phyloP scores from a whole-genome alignment of 1,140 invertebrate species.

The Leptinotarsa texana region DNA sequence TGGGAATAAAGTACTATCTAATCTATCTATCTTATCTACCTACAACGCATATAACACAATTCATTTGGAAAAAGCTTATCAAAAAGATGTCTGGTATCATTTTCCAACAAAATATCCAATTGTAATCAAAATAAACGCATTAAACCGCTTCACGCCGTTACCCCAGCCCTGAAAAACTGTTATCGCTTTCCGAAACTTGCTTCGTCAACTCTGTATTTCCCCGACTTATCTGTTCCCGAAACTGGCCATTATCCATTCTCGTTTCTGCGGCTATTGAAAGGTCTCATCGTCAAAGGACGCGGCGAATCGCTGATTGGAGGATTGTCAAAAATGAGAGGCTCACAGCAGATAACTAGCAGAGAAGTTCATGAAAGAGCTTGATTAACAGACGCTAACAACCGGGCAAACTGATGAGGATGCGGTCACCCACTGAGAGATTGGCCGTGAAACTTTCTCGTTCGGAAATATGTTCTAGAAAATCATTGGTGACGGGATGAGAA shows the following conservation, averaged over 20 bases:
- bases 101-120: too few species aligned
- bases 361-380: slow-evolving; percentile 2
- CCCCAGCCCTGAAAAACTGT: too few species aligned
- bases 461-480: background rate
- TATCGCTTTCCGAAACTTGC: background rate
- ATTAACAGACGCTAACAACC: background rate
- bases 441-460: background rate
- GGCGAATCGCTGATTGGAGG: slow-evolving; percentile 1
- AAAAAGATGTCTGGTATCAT: too few species aligned
- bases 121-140: too few species aligned
- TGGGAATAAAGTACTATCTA: too few species aligned
- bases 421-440: background rate
- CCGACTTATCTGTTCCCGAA: background rate
- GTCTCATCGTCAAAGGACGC: background rate
- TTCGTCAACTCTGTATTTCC: background rate
- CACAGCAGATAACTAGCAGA: background rate
- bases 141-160: too few species aligned
- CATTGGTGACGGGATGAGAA: too few species aligned
- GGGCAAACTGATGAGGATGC: background rate
- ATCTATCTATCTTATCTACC: too few species aligned
- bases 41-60: too few species aligned
- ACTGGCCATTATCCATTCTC: background rate
- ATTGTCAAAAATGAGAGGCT: slow-evolving; percentile 4
- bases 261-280: background rate
- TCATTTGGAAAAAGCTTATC: too few species aligned